Base-by-base conservation (phyloP, 2,888 invertebrate genomes). In the Caenorhabditis macrosperma region DNA sequence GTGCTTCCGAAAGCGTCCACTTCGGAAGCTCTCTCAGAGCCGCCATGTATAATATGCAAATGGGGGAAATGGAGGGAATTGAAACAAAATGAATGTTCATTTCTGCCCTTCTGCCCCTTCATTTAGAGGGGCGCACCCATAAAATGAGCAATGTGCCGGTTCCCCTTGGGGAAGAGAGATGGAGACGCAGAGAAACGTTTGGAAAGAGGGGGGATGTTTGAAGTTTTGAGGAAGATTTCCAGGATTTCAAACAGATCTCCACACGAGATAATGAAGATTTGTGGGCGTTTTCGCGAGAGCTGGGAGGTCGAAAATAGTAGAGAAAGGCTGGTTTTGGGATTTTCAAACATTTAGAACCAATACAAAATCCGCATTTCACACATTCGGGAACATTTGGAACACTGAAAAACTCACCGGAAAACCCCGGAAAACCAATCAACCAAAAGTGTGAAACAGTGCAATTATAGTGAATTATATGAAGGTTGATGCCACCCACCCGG, bases 91-190 rank as follows among this genome's bases (percentile, higher is more conserved):
- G 60, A n/a, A n/a, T n/a, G n/a, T n/a, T n/a, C n/a, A 60, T 69
- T 69, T 33, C 60, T 69, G 69, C 60, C 57, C 50, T 50, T 26
- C 20, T 67, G 41, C 41, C 60, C 57, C 68, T 60, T 68, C 68
- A 68, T 59, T 68, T 68, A 46, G 59, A 59, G 44, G 38, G 41
- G 55, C n/a, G n/a, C 38, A 38, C 38, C 38, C 38, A 68, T 57
- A 38, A 68, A 59, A 59, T 35, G 57, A 24, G 46, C 30, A 17
- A n/a, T 22, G 1, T 38, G 5, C 26, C 10, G 20, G n/a, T 26
- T 41, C 50, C 59, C 50, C 55, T 12, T 9, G 20, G 68, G 59
- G 50, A 68, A 28, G 38, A 68, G 50, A 46, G 35, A 33, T 59
- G 68, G 46, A 55, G 20, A n/a, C n/a, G 6, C n/a, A 48, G 20